Percentiles rank a stretch among this genome's conserved stretches.
Conservation (phyloP, 2,888 invertebrate genomes). For the Tachina lurida region DNA sequence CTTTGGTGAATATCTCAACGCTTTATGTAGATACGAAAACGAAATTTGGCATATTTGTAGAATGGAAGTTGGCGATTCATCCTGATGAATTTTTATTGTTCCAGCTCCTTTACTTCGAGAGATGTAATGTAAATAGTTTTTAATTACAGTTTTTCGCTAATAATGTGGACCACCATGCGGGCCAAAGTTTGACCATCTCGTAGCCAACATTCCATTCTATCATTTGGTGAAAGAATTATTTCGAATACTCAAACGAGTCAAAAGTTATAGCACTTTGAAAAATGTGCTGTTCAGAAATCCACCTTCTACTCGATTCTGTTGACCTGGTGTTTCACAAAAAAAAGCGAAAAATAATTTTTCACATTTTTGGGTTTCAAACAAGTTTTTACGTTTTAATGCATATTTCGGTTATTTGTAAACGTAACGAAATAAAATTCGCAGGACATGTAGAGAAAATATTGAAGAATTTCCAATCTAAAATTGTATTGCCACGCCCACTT, state of each 20-base stretch:
- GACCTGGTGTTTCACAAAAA: conserved; percentile 9
- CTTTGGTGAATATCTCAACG: too few relatives aligned
- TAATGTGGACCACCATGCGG: background rate
- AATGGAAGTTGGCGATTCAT: too few relatives aligned
- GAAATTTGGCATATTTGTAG: too few relatives aligned
- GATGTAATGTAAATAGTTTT: background rate
- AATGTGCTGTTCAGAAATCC: background rate
- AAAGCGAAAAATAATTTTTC: background rate
- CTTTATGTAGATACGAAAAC: too few relatives aligned
- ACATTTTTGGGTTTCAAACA: too few relatives aligned
- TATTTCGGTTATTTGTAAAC: too few relatives aligned
- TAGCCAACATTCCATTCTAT: background rate
- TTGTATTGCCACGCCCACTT: too few relatives aligned
- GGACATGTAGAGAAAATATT: too few relatives aligned
- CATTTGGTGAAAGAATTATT: background rate
- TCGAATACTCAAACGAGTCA: background rate
- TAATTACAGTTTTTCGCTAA: background rate
- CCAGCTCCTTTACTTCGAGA: background rate
- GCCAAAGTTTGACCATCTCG: background rate
- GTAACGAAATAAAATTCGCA: too few relatives aligned
- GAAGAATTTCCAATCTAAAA: too few relatives aligned
- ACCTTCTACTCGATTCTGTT: background rate
- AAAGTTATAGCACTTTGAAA: background rate
- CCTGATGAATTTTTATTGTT: too few relatives aligned
- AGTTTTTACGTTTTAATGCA: too few relatives aligned